phyloP scores from a whole-genome alignment of 1,140 invertebrate genomes.

The Ips nitidus region DNA sequence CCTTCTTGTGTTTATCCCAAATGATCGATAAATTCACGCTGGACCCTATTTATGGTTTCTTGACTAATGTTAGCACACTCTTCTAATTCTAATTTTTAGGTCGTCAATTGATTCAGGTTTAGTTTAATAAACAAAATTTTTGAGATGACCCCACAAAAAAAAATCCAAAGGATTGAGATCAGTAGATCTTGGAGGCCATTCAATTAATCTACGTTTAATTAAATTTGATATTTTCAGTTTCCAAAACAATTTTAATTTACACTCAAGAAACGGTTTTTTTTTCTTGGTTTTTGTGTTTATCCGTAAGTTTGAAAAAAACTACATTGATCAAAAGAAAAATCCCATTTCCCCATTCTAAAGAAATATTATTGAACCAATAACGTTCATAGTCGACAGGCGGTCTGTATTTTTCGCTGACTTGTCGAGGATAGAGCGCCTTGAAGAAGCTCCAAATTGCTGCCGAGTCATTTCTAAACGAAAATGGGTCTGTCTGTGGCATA shows the following conservation, averaged over 20 bases:
- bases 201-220: neutral
- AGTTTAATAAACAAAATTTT: no score
- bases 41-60: no score
- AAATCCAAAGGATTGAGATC: no score
- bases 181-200: no score
- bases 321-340: conserved; percentile 24
- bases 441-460: conserved; percentile 21
- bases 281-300: neutral
- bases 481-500: conserved; percentile 18
- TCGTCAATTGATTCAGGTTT: no score
- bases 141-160: no score
- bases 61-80: no score
- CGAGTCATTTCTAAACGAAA: conserved; percentile 21
- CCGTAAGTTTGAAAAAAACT: neutral
- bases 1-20: no score
- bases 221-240: neutral
- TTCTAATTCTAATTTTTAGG: no score
- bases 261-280: no score
- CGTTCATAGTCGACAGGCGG: conserved; percentile 24
- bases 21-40: no score
- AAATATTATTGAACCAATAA: conserved; percentile 34
- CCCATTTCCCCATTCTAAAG: conserved; percentile 30
- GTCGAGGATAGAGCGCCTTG: conserved; percentile 21
- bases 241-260: no score
- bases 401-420: conserved; percentile 30